These are phyloP conservation scores for Lucilia cuprina DNA, from an alignment of 1,140 invertebrate species.

Conservation along the genomic window DNA sequence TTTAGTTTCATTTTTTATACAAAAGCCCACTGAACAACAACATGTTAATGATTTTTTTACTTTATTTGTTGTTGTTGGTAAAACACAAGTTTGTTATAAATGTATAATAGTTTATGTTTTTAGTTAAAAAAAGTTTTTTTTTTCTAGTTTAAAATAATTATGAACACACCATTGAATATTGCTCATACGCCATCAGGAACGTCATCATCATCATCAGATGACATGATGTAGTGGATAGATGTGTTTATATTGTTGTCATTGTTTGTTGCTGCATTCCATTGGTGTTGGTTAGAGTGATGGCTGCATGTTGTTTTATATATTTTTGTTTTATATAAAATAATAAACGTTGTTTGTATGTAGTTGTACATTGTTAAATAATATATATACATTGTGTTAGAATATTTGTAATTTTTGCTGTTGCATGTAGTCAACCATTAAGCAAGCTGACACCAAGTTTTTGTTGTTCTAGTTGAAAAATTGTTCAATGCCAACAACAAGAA, in stretches of 20 bases:
- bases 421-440: slow-evolving; percentile 13
- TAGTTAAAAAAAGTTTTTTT: background rate
- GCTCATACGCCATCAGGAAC: background rate
- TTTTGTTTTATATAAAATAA: background rate
- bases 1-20: background rate
- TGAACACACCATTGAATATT: slow-evolving; percentile 11
- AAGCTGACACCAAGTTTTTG: background rate
- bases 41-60: background rate
- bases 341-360: background rate
- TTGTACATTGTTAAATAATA: background rate
- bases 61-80: background rate
- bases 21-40: background rate
- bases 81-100: background rate
- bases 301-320: background rate
- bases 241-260: background rate
- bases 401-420: background rate
- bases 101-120: background rate
- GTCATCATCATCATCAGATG: background rate
- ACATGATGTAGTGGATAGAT: background rate
- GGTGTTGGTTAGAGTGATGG: background rate
- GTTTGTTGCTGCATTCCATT: background rate
- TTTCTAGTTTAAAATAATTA: slow-evolving; percentile 4
- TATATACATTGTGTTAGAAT: background rate
- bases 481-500: background rate
- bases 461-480: slow-evolving; percentile 9